Base-by-base conservation (phyloP, 1,140 invertebrate species). In the Pachypsylla venusta region DNA sequence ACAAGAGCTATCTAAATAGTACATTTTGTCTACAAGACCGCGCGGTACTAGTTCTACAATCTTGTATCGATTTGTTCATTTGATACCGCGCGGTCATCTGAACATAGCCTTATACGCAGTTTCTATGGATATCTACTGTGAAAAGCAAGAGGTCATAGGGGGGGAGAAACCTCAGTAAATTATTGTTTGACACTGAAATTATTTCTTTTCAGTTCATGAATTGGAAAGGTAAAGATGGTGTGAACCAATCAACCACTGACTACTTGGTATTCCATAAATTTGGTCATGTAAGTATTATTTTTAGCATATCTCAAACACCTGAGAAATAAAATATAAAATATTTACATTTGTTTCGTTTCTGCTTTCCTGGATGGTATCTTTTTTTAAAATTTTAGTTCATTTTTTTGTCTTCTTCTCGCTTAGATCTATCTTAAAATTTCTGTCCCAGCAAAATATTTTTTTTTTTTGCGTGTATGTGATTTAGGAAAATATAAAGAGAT, bases 201-300 rank as follows among this genome's bases (percentile, higher is more conserved):
- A 58, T 63, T 56, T 56, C 64, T 48, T 66, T 70, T 69, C 67
- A 83, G 77, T 81, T 88, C 68, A 83, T 86, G 54, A 81, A 82
- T 64, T 85, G 87, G 83, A 82, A 81, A 62, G 78, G 79, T 28
- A 74, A 79, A 19, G 77, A 79, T 63, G 59, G 59, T 19, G 78
- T 88, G 67, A 83, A 83, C 22, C 82, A 85, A 64, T 84, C 82
- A 1, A 85, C 87, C 53, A 86, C 87, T 71, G 84, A 87, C 65
- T 89, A 87, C 71, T 76, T 93, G 59, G 79, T 90, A 61, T 85
- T 89, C 69, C 89, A 93, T 71, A 89, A 91, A 76, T 93, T 93
- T 73, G 90, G 89, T 70, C 81, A 85, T 72, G 89, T 93, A 79
- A 85, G 84, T 84, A 53, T 7, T 12, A 10, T 60, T 25, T 25